Evolutionary conservation across 2,888 invertebrate genomes (phyloP), one percentile per base, ranked within the genome.

Genomic region (Pediacus dermestoides): DNA sequence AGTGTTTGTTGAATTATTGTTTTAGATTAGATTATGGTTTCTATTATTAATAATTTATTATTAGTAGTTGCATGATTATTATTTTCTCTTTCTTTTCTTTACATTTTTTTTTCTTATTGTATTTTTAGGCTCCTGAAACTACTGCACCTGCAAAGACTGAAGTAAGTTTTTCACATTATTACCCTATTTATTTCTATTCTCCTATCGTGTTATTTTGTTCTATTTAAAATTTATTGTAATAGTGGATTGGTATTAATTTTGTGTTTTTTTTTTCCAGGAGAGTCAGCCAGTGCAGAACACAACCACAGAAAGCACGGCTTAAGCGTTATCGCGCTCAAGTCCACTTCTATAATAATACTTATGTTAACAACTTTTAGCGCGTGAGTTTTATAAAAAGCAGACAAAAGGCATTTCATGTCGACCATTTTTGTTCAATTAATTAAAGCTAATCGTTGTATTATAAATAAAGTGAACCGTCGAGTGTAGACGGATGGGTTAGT

Each of bases 261-360:
- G 32, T 39, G 4, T 30, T 37, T 41, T 48, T 52, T 56, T 52
- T 38, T 67, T 67, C n/a, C 67, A 75, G 74, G 74, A 75, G 48
- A 72, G 70, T 62, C 76, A 77, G 64, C 71, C 75, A 58, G 76
- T 76, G 68, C 76, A 76, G 67, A 76, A 75, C 61, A 76, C 75
- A 60, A 72, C 74, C 56, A 73, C 76, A 46, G 78, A 78, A 66
- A 77, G 76, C 73, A 75, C 74, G 67, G 77, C 77, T 71, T 77
- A 76, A 63, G 57, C 59, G 60, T 54, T 52, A 41, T 44, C 55
- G 55, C 58, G 59, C 55, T 57, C 51, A 51, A 63, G 58, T 58
- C 58, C 54, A 57, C 52, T 57, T 55, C 45, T 51, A 59, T 61
- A 53, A 60, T 63, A 64, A 60, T 57, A 60, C 6, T 46, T 49